Percentiles rank a stretch among this genome's conserved stretches.
These are phyloP conservation scores for Oxyruncus cristatus DNA, from an alignment of 2,113 vertebrate species.

Conservation along the genomic window DNA sequence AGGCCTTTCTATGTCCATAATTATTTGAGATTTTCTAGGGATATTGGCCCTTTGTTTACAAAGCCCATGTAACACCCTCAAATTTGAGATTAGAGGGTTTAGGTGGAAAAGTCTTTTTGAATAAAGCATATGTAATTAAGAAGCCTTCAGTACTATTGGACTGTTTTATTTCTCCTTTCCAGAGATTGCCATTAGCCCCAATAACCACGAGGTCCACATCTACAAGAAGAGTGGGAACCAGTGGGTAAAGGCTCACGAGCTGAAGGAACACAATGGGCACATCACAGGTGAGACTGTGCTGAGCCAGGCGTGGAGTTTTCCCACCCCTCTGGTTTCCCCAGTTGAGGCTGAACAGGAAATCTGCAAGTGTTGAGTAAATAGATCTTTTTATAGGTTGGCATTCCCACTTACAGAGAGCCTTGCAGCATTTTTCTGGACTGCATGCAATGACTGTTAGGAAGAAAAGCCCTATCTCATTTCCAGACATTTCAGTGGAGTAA, in stretches of 20 bases:
- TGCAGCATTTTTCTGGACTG: background rate
- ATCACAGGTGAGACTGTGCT: constrained; percentile 85
- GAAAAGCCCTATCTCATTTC: background rate
- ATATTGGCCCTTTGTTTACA: background rate
- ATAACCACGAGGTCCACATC: constrained; percentile 99
- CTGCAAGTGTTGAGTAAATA: background rate
- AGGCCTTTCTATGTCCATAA: background rate
- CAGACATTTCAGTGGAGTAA: background rate
- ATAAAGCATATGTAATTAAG: background rate
- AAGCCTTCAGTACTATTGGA: background rate
- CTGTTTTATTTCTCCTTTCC: constrained; percentile 5
- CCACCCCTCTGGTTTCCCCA: background rate
- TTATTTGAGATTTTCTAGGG: background rate
- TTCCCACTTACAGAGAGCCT: background rate
- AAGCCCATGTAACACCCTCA: background rate
- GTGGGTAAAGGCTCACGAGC: constrained; percentile 94
- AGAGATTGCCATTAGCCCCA: constrained; percentile 99
- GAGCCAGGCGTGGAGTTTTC: background rate
- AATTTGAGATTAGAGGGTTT: background rate
- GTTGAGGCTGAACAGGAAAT: background rate
- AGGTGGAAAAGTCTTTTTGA: background rate
- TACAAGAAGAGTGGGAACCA: constrained; percentile 97
- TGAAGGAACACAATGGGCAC: constrained; percentile 98
- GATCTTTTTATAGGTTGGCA: background rate
- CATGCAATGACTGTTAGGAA: background rate